Percentiles rank a stretch among this genome's conserved stretches.
Evolutionary conservation across 2,888 invertebrate genomes (phyloP).

Genomic region (Cryptus viduatorius): DNA sequence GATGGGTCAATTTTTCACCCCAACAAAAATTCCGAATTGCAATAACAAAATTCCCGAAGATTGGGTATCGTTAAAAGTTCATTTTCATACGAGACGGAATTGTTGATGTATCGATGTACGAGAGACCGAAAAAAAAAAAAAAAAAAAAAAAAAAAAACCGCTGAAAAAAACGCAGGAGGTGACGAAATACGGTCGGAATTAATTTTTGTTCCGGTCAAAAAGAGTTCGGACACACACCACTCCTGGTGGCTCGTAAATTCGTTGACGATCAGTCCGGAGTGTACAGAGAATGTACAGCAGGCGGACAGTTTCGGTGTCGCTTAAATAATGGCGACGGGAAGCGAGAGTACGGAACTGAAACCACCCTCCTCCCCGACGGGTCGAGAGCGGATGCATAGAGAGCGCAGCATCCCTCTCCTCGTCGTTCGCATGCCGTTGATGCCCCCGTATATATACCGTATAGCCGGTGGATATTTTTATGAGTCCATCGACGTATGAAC

Average conservation of each 20-base stretch:
- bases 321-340: constrained; percentile 75
- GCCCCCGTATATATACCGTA: constrained; percentile 23
- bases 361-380: constrained; percentile 39
- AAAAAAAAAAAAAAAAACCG: constrained; percentile 2
- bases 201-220: constrained; percentile 57
- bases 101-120: not conserved
- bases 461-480: constrained; percentile 78
- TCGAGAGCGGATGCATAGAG: constrained; percentile 12
- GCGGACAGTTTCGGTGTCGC: constrained; percentile 71
- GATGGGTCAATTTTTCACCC: not conserved
- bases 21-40: not conserved
- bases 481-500: constrained; percentile 82
- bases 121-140: not conserved
- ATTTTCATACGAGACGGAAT: not conserved
- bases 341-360: constrained; percentile 62
- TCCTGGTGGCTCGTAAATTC: constrained; percentile 69
- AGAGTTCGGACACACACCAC: constrained; percentile 44
- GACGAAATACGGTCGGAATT: constrained; percentile 55
- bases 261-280: constrained; percentile 68
- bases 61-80: not conserved
- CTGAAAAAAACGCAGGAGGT: constrained; percentile 28
- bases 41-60: not conserved
- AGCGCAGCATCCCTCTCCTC: not conserved
- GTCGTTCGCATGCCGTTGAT: constrained; percentile 14
- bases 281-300: constrained; percentile 20